phyloP scores from a whole-genome alignment of 1,140 invertebrate genomes.

The Zaprionus lachaisei region DNA sequence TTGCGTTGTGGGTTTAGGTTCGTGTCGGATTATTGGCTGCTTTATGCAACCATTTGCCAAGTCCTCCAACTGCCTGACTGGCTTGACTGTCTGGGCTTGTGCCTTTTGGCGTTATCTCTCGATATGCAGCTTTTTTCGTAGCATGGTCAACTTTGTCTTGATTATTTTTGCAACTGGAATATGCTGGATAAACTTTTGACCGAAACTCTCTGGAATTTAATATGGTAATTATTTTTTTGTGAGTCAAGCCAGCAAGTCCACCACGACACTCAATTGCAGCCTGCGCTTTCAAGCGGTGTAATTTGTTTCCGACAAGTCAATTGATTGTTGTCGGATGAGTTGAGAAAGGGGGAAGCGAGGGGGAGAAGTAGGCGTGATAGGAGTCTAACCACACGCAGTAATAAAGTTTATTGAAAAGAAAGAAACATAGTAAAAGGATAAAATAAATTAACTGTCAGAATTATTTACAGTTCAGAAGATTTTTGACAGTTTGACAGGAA shows the following conservation, averaged over 20 bases:
- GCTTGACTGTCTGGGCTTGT: conserved; percentile 1
- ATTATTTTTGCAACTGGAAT: conserved; percentile 51
- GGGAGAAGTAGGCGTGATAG: too few relatives aligned
- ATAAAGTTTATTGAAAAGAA: not conserved
- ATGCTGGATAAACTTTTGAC: conserved; percentile 54
- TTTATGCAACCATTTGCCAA: conserved; percentile 60
- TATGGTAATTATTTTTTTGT: conserved; percentile 72
- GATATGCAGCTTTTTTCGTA: conserved; percentile 56
- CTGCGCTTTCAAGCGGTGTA: not conserved
- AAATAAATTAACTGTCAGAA: not conserved
- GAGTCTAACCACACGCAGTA: not conserved
- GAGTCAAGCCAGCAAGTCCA: not conserved
- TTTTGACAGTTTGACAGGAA: not conserved
- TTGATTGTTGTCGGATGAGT: not conserved
- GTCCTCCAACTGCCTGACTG: not conserved
- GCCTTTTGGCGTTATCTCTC: conserved; percentile 63
- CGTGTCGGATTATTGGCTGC: conserved; percentile 70
- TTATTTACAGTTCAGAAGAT: not conserved
- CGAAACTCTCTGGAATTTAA: conserved; percentile 48
- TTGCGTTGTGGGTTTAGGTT: conserved; percentile 21
- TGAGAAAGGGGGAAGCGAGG: not conserved
- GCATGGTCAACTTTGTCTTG: conserved; percentile 64
- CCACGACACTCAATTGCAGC: not conserved
- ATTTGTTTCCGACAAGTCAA: conserved; percentile 1
- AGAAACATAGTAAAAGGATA: not conserved